Conservation (phyloP, 2,797 vertebrate genomes). For the Eulemur mongoz region DNA sequence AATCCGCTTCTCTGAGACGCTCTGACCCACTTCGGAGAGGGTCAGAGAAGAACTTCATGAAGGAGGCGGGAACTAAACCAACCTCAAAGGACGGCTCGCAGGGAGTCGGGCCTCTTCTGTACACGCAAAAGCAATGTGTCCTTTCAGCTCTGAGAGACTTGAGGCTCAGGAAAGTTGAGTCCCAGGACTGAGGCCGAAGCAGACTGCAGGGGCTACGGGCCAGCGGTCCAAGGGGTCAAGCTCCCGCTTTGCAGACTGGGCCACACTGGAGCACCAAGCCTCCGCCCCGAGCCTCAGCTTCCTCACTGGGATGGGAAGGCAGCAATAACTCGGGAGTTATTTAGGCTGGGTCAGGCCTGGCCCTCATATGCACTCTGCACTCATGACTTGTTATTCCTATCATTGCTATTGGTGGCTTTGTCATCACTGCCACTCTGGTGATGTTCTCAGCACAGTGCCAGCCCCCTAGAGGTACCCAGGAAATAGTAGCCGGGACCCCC, state of each 20-base stretch:
- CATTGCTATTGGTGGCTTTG: neutral
- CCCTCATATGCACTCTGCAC: accelerated
- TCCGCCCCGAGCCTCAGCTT: neutral
- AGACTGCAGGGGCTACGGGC: neutral
- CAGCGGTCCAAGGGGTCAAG: neutral
- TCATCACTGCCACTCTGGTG: neutral
- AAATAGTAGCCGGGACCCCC: neutral
- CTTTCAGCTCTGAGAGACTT: neutral
- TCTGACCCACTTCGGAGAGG: neutral
- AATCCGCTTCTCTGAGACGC: neutral
- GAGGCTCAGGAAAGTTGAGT: neutral
- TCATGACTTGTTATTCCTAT: no score
- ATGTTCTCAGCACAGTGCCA: neutral
- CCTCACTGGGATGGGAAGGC: neutral
- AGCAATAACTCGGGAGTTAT: neutral
- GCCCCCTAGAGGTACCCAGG: neutral
- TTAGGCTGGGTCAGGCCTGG: neutral
- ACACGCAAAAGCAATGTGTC: neutral
- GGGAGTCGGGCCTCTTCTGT: neutral
- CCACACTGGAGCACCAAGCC: neutral
- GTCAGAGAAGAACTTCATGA: neutral
- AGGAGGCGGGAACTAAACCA: neutral
- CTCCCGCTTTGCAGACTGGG: neutral
- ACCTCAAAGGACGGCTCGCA: neutral
- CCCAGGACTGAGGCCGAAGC: neutral